Conservation (phyloP, 1,140 invertebrate genomes). For the Drosophila triauraria region DNA sequence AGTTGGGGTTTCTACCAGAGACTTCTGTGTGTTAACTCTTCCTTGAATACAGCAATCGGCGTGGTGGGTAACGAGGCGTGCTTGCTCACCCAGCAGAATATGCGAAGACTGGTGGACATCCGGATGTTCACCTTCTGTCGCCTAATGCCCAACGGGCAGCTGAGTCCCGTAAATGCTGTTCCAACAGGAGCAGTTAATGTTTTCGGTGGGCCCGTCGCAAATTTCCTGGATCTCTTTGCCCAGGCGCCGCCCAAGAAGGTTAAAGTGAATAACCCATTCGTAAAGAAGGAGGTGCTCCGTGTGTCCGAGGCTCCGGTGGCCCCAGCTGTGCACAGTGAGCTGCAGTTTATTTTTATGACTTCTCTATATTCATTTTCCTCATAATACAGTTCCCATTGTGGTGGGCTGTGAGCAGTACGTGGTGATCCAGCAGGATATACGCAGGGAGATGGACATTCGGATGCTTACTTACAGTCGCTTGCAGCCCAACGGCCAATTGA, state of each 20-base stretch:
- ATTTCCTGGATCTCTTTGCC: slow-evolving; percentile 1
- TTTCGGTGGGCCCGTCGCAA: background rate
- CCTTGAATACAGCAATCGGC: slow-evolving; percentile 43
- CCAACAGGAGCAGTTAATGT: background rate
- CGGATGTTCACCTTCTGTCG: slow-evolving; percentile 47
- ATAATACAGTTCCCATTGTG: slow-evolving; percentile 56
- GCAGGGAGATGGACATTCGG: slow-evolving; percentile 60
- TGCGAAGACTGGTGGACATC: slow-evolving; percentile 61
- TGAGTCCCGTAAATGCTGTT: background rate
- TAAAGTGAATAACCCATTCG: slow-evolving; percentile 29
- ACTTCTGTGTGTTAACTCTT: background rate
- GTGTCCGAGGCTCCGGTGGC: slow-evolving; percentile 61
- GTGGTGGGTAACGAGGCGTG: slow-evolving; percentile 63
- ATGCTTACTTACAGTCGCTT: slow-evolving; percentile 46
- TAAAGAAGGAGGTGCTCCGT: slow-evolving; percentile 38
- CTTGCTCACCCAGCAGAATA: slow-evolving; percentile 67
- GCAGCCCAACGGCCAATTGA: slow-evolving; percentile 15
- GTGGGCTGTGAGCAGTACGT: slow-evolving; percentile 59
- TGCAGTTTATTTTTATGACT: too few species aligned
- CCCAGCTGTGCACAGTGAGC: slow-evolving; percentile 56
- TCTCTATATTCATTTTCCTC: too few species aligned
- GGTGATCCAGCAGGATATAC: slow-evolving; percentile 70
- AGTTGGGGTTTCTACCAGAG: background rate
- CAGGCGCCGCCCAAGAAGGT: background rate
- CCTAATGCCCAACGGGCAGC: slow-evolving; percentile 23